Base-by-base conservation (phyloP, 2,113 vertebrate species). In the Mystacornis crossleyi region DNA sequence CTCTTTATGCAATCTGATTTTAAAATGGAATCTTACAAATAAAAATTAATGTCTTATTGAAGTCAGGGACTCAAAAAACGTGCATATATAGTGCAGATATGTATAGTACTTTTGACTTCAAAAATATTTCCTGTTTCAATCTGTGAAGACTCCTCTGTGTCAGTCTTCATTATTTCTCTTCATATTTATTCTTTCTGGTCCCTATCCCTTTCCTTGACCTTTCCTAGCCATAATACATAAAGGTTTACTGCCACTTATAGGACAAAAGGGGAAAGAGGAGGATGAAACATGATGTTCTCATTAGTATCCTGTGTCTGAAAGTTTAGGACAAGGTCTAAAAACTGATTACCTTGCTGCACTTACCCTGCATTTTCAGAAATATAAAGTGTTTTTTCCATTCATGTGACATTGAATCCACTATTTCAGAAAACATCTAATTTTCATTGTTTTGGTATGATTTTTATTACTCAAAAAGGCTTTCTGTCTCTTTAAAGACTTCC, bases 281-380 rank as follows among this genome's bases (percentile, higher is more conserved):
- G 75, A 77, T 43, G 28, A 74, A 82, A 61, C 31, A 48, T 10
- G 16, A 24, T 51, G 86, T 93, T 90, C 28, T 73, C 36, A 47
- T 77, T 75, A 66, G 28, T 42, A 61, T 65, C 50, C 50, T 73
- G 16, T 65, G n/a, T 36, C 75, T 65, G 45, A 64, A 93, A 86
- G n/a, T 77, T 95, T 62, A 80, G 64, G 53, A 54, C 31, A 87
- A 93, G 64, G 38, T 83, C 55, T 61, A 75, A 91, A 94, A 95
- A 83, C 14, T 45, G 1, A 87, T 71, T 86, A 71, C 40, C 67
- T 95, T 92, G n/a, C 26, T 8, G 9, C 58, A 47, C 4, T 19
- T 84, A 29, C 36, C 31, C 28, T 66, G 15, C 10, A 29, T 79
- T 87, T 85, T 66, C 33, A 65, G 42, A 89, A 33, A 54, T 47